Evolutionary conservation across 2,113 vertebrate species (phyloP), one percentile per base, ranked within the genome.

Genomic region (Pituophis catenifer): DNA sequence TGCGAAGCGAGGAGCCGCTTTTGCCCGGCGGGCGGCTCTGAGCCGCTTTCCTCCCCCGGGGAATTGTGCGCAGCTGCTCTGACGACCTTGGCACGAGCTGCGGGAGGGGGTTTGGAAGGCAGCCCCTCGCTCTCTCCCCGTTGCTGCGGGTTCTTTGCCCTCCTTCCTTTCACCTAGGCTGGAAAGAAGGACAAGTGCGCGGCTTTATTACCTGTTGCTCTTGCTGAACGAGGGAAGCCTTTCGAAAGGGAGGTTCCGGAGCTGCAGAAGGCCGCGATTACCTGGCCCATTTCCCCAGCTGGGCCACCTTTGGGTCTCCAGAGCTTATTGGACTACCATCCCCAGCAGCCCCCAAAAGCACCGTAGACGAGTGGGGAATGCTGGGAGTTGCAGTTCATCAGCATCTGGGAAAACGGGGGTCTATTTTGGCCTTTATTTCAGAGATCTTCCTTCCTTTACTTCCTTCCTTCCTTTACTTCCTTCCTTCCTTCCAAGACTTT

Each of bases 21-120:
- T 50, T 50, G 85, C 44, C 38, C 33, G 21, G 23, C 19, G 86
- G 0, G 86, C 23, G 44, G 38, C 33, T 48, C 19, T 23, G 3
- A 0, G 23, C 12, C 38, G 3, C 81, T 48, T 24, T 10, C 19
- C 38, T 10, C 19, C 38, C 81, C 38, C 38, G 81, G 44, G 17
- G 3, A 11, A 1, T 24, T 4, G 44, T 0, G n/a, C 5, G 1
- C 44, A 24, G 38, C 44, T 5, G 33, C 8, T 21, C 8, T 2
- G 8, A 2, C 57, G 21, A 24, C 57, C 57, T 29, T 12, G 62
- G 26, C 62, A 29, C 3, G 8, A 1, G 3, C 24, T 3, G 59
- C 59, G 59, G 24, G 10, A 4, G 26, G 29, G 57, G 0, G 3
- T 5, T 55, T 17, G 13, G 38, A 90, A 90, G 13, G 44, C 3